Conservation (phyloP, 2,113 vertebrate genomes). For the Leuciscus idus region DNA sequence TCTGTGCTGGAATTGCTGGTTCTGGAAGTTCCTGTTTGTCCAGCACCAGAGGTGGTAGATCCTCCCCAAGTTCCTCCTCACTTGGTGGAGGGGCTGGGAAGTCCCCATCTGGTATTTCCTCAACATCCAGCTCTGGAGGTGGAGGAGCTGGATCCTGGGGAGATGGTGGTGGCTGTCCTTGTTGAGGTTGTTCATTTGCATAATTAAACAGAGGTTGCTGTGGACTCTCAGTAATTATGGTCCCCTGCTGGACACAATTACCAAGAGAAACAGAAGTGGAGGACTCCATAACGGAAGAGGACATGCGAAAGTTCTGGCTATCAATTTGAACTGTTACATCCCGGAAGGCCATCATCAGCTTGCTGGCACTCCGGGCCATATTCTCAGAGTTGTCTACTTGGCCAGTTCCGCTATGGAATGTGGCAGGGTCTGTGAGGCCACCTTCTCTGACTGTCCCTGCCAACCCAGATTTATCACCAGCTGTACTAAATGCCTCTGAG, state of each 20-base stretch:
- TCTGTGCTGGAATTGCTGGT: slow-evolving; percentile 38
- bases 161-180: slow-evolving; percentile 61
- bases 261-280: slow-evolving; percentile 88
- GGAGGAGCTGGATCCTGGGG: slow-evolving; percentile 69
- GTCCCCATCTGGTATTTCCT: slow-evolving; percentile 65
- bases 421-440: slow-evolving; percentile 51
- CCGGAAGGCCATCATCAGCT: slow-evolving; percentile 97
- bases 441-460: slow-evolving; percentile 60
- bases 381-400: slow-evolving; percentile 73
- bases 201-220: slow-evolving; percentile 60
- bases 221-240: slow-evolving; percentile 44
- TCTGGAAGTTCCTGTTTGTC: slow-evolving; percentile 63
- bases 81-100: slow-evolving; percentile 77
- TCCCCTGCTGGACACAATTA: slow-evolving; percentile 80
- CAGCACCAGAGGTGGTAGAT: slow-evolving; percentile 65
- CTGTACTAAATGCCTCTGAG: slow-evolving; percentile 82
- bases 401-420: slow-evolving; percentile 51
- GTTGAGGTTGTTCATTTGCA: slow-evolving; percentile 46
- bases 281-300: slow-evolving; percentile 85
- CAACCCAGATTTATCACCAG: slow-evolving; percentile 61
- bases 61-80: slow-evolving; percentile 70
- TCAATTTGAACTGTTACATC: slow-evolving; percentile 97
- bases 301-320: slow-evolving; percentile 92
- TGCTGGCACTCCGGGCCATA: slow-evolving; percentile 85
- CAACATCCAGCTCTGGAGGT: slow-evolving; percentile 61